A percentile compares a stretch with the other conserved stretches of the same genome.
phyloP scores from a whole-genome alignment of 2,113 vertebrate species.

The Typhlomys cinereus region DNA sequence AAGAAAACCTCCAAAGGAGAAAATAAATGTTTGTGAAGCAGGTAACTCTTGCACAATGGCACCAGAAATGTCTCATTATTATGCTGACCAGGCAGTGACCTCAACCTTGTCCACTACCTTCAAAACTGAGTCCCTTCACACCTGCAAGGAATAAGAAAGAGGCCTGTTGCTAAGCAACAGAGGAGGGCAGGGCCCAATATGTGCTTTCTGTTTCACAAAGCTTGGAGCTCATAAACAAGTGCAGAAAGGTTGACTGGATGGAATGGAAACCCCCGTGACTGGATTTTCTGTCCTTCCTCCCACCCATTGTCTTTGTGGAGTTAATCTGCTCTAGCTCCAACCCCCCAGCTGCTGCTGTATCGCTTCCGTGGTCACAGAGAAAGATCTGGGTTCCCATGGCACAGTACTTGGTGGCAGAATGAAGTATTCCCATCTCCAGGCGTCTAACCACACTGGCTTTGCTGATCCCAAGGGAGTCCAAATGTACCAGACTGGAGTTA shows the following conservation, averaged over 20 bases:
- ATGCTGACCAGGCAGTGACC: neutral
- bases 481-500: rapidly evolving
- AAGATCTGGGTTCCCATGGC: neutral
- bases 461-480: neutral
- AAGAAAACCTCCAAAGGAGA: neutral
- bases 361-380: too few species aligned
- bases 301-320: neutral
- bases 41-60: neutral
- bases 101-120: neutral
- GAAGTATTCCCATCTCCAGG: neutral
- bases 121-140: neutral
- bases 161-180: conserved; percentile 38
- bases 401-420: rapidly evolving
- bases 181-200: neutral
- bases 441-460: neutral
- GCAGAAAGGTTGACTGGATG: neutral
- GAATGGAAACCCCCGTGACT: neutral
- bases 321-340: neutral
- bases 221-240: neutral
- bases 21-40: conserved; percentile 15
- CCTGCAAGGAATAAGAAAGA: conserved; percentile 19
- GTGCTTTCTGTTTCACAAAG: neutral
- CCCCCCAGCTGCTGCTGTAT: neutral
- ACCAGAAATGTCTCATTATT: neutral
- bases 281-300: neutral